Conservation (phyloP, 1,140 invertebrate species). For the Protaetia brevitarsis region DNA sequence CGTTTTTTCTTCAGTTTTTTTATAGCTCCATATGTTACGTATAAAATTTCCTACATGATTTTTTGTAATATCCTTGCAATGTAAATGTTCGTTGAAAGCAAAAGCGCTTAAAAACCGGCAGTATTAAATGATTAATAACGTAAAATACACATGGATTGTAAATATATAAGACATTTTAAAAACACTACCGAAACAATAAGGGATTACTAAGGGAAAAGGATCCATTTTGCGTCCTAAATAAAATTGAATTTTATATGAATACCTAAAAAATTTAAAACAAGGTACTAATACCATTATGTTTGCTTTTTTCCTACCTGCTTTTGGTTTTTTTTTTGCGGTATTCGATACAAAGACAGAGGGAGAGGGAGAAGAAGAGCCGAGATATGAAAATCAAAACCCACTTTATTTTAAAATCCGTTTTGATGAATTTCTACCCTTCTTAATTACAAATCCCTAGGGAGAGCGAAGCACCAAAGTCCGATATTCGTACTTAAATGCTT, state of each 20-base stretch:
- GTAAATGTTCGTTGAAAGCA: no score
- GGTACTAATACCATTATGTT: conserved; percentile 10
- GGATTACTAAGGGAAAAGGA: not conserved
- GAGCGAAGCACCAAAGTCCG: conserved; percentile 5
- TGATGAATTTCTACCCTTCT: conserved; percentile 47
- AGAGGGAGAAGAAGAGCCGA: not conserved
- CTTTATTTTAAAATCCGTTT: conserved; percentile 35
- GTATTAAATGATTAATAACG: no score
- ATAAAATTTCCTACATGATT: no score
- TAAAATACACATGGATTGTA: no score
- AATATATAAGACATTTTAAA: conserved; percentile 18
- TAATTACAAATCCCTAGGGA: conserved; percentile 38
- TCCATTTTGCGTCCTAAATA: not conserved
- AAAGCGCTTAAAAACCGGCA: no score
- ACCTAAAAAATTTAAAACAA: conserved; percentile 17
- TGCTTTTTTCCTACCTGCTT: conserved; percentile 14
- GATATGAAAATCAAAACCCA: conserved; percentile 17
- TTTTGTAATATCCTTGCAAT: no score
- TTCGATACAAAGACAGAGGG: not conserved
- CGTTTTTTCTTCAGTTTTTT: no score
- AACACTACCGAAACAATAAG: not conserved
- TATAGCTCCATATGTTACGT: no score
- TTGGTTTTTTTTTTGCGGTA: not conserved
- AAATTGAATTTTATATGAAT: conserved; percentile 18
- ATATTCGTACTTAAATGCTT: conserved; percentile 11